phyloP scores from a whole-genome alignment of 2,113 vertebrate genomes.

The Siniperca knerii region DNA sequence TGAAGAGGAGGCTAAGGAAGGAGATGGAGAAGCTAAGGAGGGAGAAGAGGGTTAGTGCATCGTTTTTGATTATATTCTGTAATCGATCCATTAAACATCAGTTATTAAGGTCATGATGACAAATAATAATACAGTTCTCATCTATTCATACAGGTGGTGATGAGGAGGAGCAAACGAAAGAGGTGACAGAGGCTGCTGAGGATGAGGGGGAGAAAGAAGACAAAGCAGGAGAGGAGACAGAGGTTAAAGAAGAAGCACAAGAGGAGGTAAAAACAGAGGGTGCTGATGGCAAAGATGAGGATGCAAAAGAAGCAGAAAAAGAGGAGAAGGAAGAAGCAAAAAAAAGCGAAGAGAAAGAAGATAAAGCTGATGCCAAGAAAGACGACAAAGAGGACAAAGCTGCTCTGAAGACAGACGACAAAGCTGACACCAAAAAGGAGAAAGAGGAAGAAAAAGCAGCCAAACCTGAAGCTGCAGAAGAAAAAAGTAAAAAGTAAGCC shows the following conservation, averaged over 20 bases:
- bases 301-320: constrained; percentile 26
- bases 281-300: constrained; percentile 50
- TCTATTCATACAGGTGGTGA: constrained; percentile 56
- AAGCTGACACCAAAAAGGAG: constrained; percentile 58
- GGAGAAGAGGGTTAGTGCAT: constrained; percentile 64
- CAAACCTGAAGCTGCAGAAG: constrained; percentile 61
- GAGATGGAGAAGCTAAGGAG: constrained; percentile 36
- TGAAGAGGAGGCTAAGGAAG: constrained; percentile 22
- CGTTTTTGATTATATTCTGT: constrained; percentile 5
- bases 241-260: constrained; percentile 53
- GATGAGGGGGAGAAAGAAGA: constrained; percentile 55
- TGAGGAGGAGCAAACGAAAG: constrained; percentile 60
- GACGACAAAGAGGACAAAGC: constrained; percentile 68
- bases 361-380: constrained; percentile 56
- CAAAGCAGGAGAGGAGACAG: constrained; percentile 50
- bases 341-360: constrained; percentile 57
- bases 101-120: background rate
- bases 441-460: constrained; percentile 65
- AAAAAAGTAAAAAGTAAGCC: constrained; percentile 63
- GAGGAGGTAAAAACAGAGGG: constrained; percentile 58
- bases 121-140: background rate
- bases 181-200: constrained; percentile 53
- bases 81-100: background rate
- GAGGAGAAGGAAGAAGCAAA: constrained; percentile 49
- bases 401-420: constrained; percentile 54